Base-by-base conservation (phyloP, 2,797 vertebrate species). In the Loriculus beryllinus region DNA sequence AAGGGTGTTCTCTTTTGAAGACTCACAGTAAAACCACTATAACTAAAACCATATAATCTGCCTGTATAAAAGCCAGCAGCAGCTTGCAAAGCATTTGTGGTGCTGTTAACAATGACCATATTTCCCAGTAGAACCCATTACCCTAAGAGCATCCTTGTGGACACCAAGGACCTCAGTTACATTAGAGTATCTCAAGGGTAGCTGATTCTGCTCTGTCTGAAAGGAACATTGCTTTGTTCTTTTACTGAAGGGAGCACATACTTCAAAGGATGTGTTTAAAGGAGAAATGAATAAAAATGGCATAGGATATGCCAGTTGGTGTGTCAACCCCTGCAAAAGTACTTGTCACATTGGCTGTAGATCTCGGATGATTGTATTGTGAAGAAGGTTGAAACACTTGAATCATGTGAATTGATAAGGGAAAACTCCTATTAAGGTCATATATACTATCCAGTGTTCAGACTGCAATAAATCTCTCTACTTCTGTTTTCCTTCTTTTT, bases 381-480 rank as follows among this genome's bases (percentile, higher is more conserved):
- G 81, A 89, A 90, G 75, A 81, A 68, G 9, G 39, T 71, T 62
- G 70, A 93, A 92, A 69, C 26, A 47, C 20, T 25, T 86, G 82
- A 93, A 62, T 91, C 45, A 52, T 62, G 51, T 54, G 49, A 90
- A 84, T 6, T 63, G 33, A 21, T 86, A 86, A 79, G 9, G 10
- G 67, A 89, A 91, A 86, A 29, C 33, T 81, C 69, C 60, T 90
- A 6, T 20, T 91, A 72, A 35, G 52, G n/a, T 91, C 71, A 78
- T 19, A 16, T 71, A 25, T 4, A 12, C 47, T 63, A 51, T 52
- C 77, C 69, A 39, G 28, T 63, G 72, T 78, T 78, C 78, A 71
- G 63, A 88, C 52, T 47, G n/a, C 37, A 88, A 75, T 96, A 95
- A 92, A 91, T 77, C 54, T 92, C 51, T 56, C 11, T 33, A 29